Conservation (phyloP, 2,888 invertebrate genomes). For the Idaea aversata region DNA sequence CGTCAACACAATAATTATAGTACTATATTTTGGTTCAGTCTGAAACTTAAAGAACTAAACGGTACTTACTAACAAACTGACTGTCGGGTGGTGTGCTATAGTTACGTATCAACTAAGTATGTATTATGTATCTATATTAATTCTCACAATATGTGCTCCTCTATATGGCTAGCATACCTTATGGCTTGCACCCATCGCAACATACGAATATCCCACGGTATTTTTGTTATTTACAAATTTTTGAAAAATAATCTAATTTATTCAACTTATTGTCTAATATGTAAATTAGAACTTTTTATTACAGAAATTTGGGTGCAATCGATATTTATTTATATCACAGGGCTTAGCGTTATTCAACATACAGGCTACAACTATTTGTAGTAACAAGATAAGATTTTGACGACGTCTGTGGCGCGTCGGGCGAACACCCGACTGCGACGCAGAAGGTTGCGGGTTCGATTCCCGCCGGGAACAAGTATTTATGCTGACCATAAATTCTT, state of each 20-base stretch:
- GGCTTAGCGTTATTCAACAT: constrained; percentile 54
- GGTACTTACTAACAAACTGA: constrained; percentile 68
- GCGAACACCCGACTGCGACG: too few relatives aligned
- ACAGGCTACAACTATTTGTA: constrained; percentile 37
- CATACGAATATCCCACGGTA: background rate
- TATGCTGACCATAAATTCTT: too few relatives aligned
- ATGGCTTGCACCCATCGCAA: constrained; percentile 1
- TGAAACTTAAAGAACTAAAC: constrained; percentile 77
- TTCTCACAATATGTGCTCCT: background rate
- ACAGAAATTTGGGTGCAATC: constrained; percentile 53
- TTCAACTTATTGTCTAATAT: constrained; percentile 12
- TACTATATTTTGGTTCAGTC: constrained; percentile 79
- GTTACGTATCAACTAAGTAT: background rate
- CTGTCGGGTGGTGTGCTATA: constrained; percentile 37
- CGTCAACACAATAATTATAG: constrained; percentile 66
- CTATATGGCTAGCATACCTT: constrained; percentile 7
- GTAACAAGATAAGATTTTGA: too few relatives aligned
- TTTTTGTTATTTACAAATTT: constrained; percentile 23
- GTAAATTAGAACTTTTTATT: constrained; percentile 17
- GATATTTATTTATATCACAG: constrained; percentile 56
- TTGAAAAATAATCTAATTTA: constrained; percentile 7
- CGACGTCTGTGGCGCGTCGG: too few relatives aligned
- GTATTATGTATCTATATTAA: background rate
- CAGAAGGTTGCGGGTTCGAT: too few relatives aligned
- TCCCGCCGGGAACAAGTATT: too few relatives aligned